phyloP scores from a whole-genome alignment of 2,797 vertebrate genomes.

The Kryptopterus vitreolus region DNA sequence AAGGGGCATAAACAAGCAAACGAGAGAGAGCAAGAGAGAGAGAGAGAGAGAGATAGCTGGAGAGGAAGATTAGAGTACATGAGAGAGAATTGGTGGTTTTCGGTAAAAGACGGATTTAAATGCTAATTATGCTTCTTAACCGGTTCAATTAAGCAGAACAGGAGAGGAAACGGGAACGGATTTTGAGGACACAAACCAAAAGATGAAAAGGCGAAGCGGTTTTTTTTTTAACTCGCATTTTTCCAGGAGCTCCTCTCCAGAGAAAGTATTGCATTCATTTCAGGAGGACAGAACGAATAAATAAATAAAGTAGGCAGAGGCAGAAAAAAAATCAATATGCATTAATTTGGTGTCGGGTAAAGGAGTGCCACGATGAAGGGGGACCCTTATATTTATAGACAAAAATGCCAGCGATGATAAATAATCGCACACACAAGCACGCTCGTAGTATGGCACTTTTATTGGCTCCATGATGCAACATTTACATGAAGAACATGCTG shows the following conservation, averaged over 20 bases:
- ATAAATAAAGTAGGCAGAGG: constrained; percentile 52
- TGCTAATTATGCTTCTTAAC: constrained; percentile 76
- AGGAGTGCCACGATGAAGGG: constrained; percentile 47
- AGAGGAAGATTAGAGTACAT: constrained; percentile 36
- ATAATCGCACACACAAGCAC: constrained; percentile 52
- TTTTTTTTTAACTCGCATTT: no score
- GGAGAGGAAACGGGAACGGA: constrained; percentile 62
- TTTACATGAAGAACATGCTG: constrained; percentile 73
- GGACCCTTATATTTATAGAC: constrained; percentile 58
- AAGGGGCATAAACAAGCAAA: constrained; percentile 6
- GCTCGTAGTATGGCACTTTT: constrained; percentile 69
- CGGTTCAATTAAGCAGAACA: constrained; percentile 72
- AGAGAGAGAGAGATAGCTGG: constrained; percentile 69
- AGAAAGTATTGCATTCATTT: constrained; percentile 64
- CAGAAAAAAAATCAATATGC: constrained; percentile 62
- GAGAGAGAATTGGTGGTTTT: constrained; percentile 47
- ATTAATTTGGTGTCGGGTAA: constrained; percentile 64
- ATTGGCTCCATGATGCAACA: constrained; percentile 67
- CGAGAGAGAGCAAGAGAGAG: not conserved
- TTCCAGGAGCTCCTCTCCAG: no score
- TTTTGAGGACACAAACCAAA: constrained; percentile 68
- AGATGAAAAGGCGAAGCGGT: constrained; percentile 41
- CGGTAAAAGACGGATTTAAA: constrained; percentile 75
- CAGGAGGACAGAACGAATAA: constrained; percentile 57
- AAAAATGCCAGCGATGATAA: constrained; percentile 55